Evolutionary conservation across 2,888 invertebrate genomes (phyloP).

Genomic region (Andrena haemorrhoa): DNA sequence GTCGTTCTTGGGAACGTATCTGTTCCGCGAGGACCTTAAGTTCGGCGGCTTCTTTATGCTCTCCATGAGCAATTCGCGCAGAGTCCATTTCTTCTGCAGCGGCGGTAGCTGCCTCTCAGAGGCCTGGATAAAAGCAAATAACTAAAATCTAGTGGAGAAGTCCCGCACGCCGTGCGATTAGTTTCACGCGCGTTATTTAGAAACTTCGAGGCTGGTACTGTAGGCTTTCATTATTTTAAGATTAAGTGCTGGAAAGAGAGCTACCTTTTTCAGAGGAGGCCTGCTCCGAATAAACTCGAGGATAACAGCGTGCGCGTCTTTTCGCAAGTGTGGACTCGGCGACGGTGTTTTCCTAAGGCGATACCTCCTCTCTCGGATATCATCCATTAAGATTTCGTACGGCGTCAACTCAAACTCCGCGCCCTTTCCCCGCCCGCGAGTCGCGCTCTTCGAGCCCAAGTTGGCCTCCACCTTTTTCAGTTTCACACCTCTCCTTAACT

Average conservation of each 20-base stretch:
- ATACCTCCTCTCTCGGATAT: slow-evolving; percentile 95
- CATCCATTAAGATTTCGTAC: slow-evolving; percentile 98
- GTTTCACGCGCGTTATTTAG: not conserved
- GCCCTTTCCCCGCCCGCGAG: slow-evolving; percentile 86
- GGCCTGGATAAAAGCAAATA: slow-evolving; percentile 86
- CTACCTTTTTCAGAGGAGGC: slow-evolving; percentile 96
- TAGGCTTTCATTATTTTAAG: not conserved
- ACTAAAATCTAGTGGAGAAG: not conserved
- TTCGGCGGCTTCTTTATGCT: slow-evolving; percentile 92
- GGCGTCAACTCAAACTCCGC: slow-evolving; percentile 97
- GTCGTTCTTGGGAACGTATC: slow-evolving; percentile 53
- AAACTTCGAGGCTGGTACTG: not conserved
- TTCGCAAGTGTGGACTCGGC: slow-evolving; percentile 89
- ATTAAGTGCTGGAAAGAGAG: slow-evolving; percentile 47
- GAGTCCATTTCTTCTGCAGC: slow-evolving; percentile 90
- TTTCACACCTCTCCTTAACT: slow-evolving; percentile 95
- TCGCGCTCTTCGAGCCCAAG: slow-evolving; percentile 66
- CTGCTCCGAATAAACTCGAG: slow-evolving; percentile 98
- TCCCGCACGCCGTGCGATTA: no score
- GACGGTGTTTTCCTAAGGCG: slow-evolving; percentile 94
- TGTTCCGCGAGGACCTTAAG: slow-evolving; percentile 83
- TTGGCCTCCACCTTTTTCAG: slow-evolving; percentile 91
- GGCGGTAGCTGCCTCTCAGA: slow-evolving; percentile 94
- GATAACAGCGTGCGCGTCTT: slow-evolving; percentile 97
- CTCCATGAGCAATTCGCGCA: slow-evolving; percentile 94